Evolutionary conservation across 2,113 vertebrate genomes (phyloP), one percentile per base, ranked within the genome.

Genomic region (Cichladusa arquata): DNA sequence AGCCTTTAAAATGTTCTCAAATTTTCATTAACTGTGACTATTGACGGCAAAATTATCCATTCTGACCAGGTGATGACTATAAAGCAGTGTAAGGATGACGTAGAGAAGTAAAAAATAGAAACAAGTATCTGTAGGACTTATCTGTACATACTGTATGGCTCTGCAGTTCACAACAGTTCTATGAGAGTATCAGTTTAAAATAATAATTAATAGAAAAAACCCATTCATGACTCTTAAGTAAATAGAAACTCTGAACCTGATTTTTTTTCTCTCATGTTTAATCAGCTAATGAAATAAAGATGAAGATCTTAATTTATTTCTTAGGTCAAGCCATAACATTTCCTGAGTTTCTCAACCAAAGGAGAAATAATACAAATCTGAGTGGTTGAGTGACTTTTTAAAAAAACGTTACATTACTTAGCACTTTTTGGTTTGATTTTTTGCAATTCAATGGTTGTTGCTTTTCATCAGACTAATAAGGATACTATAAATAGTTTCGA

Each of bases 21-120:
- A 88, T 92, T 96, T 97, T 96, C 79, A 88, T 94, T 96, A 84
- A 42, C n/a, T 78, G 12, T 62, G 42, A 38, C n/a, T 9, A 58
- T 51, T 81, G 58, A 62, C 34, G 67, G 29, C 8, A 91, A 88
- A 79, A 79, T 66, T 73, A 89, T 95, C 50, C 33, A 78, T 91
- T 83, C 73, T 80, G 28, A 64, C n/a, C 16, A 81, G 58, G 47
- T 72, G 34, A 71, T 57, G 48, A 92, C 38, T 67, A 58, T n/a
- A 28, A 29, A 87, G 31, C 11, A 48, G 44, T 78, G 61, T 81
- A 94, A 89, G 47, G 72, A 69, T 61, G 31, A 71, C 51, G 29
- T 38, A 90, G 10, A 19, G 9, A 53, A 66, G n/a, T 40, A 72
- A 96, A 95, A 81, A 34, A 54, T 24, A 36, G n/a, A 60, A 86